Percentiles rank a stretch among this genome's conserved stretches.
Conservation (phyloP, 2,797 vertebrate species). For the Acanthopagrus latus region DNA sequence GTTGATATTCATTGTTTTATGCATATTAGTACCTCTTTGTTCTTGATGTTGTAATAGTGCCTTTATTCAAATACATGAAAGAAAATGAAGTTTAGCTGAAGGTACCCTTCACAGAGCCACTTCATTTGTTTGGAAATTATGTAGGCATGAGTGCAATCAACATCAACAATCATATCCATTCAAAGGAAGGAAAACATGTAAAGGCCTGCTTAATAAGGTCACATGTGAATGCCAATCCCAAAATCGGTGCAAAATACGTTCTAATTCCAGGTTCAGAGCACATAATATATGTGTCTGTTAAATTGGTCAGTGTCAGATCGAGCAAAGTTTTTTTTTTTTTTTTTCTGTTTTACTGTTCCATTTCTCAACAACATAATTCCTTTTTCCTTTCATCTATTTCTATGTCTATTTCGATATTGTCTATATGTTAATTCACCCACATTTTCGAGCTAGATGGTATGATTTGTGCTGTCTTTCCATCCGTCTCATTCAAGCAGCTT, state of each 20-base stretch:
- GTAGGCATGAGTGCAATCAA: background rate
- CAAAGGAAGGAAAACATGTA: background rate
- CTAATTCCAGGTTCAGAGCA: background rate
- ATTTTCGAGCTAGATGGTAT: too few species aligned
- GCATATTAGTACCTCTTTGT: background rate
- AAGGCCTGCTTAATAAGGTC: background rate
- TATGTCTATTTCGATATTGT: too few species aligned
- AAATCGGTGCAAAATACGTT: background rate
- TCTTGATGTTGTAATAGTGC: background rate
- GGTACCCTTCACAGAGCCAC: background rate
- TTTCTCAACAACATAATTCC: background rate
- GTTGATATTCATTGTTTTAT: slow-evolving; percentile 21
- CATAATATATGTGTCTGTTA: background rate
- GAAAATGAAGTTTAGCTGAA: background rate
- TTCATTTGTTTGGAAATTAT: background rate
- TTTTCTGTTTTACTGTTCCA: too few species aligned
- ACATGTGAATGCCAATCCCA: background rate
- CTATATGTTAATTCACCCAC: too few species aligned
- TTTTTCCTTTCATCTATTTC: too few species aligned
- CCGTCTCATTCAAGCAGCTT: too few species aligned
- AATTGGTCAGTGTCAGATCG: background rate
- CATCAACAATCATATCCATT: background rate
- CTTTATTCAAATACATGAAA: slow-evolving; percentile 20
- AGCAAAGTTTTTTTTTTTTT: too few species aligned
- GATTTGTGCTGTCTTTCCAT: too few species aligned